Percentiles rank a stretch among this genome's conserved stretches.
phyloP scores from a whole-genome alignment of 92 coral and sea anemone genomes.

The Epizoanthus illoricatus region DNA sequence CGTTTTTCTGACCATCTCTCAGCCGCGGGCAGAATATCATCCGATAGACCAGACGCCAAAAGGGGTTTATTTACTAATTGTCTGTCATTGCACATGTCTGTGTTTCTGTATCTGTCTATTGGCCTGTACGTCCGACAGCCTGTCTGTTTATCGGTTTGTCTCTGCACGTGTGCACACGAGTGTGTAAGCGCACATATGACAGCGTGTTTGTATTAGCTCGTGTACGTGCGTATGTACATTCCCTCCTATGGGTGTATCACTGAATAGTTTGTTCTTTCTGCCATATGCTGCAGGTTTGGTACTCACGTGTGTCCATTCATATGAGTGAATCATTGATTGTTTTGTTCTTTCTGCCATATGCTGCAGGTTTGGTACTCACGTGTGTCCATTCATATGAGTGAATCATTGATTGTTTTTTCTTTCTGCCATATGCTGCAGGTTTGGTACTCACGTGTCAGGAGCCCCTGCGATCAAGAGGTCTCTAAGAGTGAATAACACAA shows the following conservation, averaged over 20 bases:
- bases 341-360: not conserved
- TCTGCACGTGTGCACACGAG: not conserved
- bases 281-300: not conserved
- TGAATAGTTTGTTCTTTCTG: no score
- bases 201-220: not conserved
- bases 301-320: not conserved
- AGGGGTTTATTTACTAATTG: not conserved
- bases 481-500: constrained; percentile 88
- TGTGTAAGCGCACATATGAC: not conserved
- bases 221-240: not conserved
- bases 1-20: no score
- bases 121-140: not conserved
- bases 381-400: not conserved
- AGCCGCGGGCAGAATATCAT: no score
- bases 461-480: constrained; percentile 84
- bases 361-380: not conserved
- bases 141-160: not conserved
- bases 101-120: not conserved
- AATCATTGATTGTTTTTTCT: not conserved
- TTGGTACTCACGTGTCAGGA: constrained; percentile 97
- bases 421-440: constrained; percentile 48
- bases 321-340: no score
- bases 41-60: no score
- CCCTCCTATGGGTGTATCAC: not conserved
- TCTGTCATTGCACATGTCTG: not conserved